Evolutionary conservation across 2,888 invertebrate species (phyloP).

Genomic region (Lymantria monacha): DNA sequence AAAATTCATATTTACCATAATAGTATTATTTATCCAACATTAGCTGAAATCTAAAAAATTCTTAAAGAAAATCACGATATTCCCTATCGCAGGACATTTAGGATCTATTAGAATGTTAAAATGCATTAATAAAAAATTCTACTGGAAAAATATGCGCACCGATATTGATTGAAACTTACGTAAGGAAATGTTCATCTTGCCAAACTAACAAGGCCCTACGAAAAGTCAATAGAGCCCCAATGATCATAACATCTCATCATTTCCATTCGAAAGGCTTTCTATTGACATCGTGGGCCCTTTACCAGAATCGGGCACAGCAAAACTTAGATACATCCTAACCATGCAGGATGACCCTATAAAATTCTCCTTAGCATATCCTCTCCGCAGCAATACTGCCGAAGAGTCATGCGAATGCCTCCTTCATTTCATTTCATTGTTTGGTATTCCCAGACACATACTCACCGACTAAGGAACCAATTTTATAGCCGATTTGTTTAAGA

Average conservation of each 20-base stretch:
- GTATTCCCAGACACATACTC: no score
- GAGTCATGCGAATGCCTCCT: no score
- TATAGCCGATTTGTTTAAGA: no score
- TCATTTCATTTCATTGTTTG: no score
- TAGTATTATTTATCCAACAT: not conserved
- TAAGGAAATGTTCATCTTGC: not conserved
- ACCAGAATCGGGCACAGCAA: not conserved
- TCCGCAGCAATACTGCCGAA: no score
- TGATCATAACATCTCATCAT: conserved; percentile 6
- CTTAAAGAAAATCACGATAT: conserved; percentile 7
- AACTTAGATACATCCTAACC: no score
- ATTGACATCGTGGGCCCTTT: no score
- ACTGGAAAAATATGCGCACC: conserved; percentile 10
- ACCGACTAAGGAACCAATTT: no score
- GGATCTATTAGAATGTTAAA: conserved; percentile 5
- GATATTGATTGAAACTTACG: not conserved
- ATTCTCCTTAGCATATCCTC: no score
- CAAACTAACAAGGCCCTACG: not conserved
- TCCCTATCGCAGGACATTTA: conserved; percentile 6
- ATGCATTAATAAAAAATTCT: conserved; percentile 4
- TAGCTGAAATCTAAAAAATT: conserved; percentile 1
- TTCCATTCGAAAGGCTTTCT: no score
- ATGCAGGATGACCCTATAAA: no score
- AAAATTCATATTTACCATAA: conserved; percentile 6
- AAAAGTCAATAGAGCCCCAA: not conserved